Percentiles rank a stretch among this genome's conserved stretches.
phyloP scores from a whole-genome alignment of 2,888 invertebrate genomes.

The Lasioglossum pauxillum region DNA sequence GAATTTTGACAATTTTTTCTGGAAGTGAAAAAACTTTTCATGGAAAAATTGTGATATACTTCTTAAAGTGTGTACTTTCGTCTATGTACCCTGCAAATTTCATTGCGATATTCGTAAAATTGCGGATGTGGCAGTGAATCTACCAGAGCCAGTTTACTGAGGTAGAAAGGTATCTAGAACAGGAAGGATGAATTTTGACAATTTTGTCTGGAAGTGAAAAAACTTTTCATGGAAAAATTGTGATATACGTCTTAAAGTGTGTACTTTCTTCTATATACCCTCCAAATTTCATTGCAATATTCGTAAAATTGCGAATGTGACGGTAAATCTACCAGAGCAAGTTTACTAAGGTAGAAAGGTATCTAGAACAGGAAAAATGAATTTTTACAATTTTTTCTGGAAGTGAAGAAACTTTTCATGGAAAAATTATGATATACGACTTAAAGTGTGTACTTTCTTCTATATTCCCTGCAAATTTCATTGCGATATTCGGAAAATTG shows the following conservation, averaged over 20 bases:
- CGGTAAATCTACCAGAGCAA: background rate
- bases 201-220: fast-evolving
- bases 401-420: fast-evolving
- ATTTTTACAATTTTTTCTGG: background rate
- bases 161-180: no score
- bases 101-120: background rate
- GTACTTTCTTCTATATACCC: background rate
- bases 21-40: no score
- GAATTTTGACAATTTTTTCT: no score
- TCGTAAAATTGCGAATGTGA: background rate
- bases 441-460: background rate
- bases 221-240: background rate
- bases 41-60: no score
- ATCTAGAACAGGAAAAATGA: no score
- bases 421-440: background rate
- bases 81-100: background rate
- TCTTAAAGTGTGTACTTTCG: background rate
- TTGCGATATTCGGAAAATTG: background rate
- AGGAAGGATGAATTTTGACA: background rate
- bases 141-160: no score
- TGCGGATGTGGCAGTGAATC: no score
- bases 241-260: background rate
- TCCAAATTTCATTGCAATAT: background rate
- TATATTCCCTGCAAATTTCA: background rate
- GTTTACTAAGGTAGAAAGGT: background rate